These are phyloP conservation scores for Ochropleura leucogaster DNA, from an alignment of 2,888 invertebrate species.

Conservation along the genomic window DNA sequence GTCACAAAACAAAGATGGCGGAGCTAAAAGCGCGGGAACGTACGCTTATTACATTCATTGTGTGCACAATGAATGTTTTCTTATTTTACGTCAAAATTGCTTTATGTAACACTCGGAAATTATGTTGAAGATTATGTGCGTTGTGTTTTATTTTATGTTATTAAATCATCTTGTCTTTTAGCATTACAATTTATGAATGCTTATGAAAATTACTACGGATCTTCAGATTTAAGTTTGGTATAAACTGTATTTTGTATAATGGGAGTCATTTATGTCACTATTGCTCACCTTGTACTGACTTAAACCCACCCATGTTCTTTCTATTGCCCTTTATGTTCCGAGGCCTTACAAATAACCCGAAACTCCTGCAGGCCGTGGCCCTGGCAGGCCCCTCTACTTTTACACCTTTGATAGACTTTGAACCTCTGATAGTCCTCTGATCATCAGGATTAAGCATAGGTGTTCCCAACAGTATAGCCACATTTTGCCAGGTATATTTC, in stretches of 20 bases:
- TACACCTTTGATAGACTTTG: no score
- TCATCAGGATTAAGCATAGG: no score
- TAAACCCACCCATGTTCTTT: no score
- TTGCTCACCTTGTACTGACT: no score
- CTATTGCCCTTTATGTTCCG: no score
- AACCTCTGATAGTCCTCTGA: no score
- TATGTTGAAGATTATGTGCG: conserved; percentile 17
- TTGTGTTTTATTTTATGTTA: conserved; percentile 27
- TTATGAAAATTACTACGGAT: neutral
- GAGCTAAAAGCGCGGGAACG: conserved; percentile 35
- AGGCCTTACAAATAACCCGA: no score
- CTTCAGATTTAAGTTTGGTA: neutral
- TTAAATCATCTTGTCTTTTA: conserved; percentile 8
- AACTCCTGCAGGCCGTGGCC: no score
- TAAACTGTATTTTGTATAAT: neutral
- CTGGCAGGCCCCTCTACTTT: no score
- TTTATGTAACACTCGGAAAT: conserved; percentile 39
- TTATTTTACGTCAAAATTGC: conserved; percentile 44
- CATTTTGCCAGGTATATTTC: no score
- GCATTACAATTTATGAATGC: neutral
- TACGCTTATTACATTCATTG: conserved; percentile 47
- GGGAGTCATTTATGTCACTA: neutral
- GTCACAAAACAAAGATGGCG: conserved; percentile 58
- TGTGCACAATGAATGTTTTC: conserved; percentile 48
- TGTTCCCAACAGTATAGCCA: no score